These are phyloP conservation scores for Catalaphyllia jardinei DNA, from an alignment of 64 coral and sea anemone genomes.

Conservation along the genomic window DNA sequence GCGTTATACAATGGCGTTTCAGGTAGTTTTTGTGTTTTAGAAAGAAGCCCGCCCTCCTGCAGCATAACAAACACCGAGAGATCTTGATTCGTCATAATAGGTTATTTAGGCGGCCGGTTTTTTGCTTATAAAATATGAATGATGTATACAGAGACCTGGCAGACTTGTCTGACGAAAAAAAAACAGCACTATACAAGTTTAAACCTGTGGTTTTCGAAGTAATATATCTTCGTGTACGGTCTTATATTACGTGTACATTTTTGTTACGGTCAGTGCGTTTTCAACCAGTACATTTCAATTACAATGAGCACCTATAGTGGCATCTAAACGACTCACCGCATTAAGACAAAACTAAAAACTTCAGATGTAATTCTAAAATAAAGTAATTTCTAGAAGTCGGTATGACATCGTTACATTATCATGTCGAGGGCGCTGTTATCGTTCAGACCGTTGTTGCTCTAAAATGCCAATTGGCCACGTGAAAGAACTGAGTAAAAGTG, in stretches of 20 bases:
- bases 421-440: not conserved
- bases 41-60: not conserved
- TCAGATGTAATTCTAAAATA: slow-evolving; percentile 9
- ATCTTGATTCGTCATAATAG: not conserved
- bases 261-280: not conserved
- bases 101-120: not conserved
- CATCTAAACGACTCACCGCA: not conserved
- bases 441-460: not conserved
- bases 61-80: slow-evolving; percentile 30
- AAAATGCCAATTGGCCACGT: not conserved
- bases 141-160: not conserved
- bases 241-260: not conserved
- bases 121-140: slow-evolving; percentile 28
- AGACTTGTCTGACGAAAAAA: not conserved
- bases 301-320: slow-evolving; percentile 3
- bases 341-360: slow-evolving; percentile 29
- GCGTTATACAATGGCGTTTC: slow-evolving; percentile 7
- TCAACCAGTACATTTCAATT: slow-evolving; percentile 3
- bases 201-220: not conserved
- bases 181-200: not conserved
- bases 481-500: not conserved
- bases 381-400: not conserved
- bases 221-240: not conserved
- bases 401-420: not conserved
- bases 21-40: slow-evolving; percentile 39